phyloP scores from a whole-genome alignment of 2,888 invertebrate species.

The Sicus ferrugineus region DNA sequence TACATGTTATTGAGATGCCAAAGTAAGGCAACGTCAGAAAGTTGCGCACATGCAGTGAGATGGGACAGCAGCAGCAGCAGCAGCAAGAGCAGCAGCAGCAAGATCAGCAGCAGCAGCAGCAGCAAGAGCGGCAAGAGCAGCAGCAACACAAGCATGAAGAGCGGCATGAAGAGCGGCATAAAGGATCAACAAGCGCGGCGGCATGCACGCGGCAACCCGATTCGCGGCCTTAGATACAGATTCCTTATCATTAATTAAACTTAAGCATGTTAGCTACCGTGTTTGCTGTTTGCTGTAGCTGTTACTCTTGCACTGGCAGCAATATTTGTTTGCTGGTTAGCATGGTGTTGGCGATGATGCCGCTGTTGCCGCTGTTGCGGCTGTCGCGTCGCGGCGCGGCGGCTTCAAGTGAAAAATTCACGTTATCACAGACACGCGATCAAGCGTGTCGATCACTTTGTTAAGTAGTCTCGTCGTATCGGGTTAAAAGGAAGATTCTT shows the following conservation, averaged over 20 bases:
- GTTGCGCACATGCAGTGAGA: slow-evolving; percentile 1
- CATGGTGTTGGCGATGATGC: slow-evolving; percentile 32
- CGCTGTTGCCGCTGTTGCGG: slow-evolving; percentile 28
- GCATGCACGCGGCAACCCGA: slow-evolving; percentile 22
- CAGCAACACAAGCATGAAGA: too few relatives aligned
- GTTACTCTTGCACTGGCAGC: neutral
- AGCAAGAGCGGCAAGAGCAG: neutral
- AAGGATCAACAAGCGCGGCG: slow-evolving; percentile 2
- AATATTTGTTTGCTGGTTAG: slow-evolving; percentile 10
- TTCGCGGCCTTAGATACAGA: slow-evolving; percentile 59
- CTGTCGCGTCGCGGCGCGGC: neutral
- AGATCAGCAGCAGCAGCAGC: neutral
- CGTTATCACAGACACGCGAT: slow-evolving; percentile 59
- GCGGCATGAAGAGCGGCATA: neutral
- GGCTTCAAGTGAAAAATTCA: slow-evolving; percentile 43
- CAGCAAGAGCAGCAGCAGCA: slow-evolving; percentile 1
- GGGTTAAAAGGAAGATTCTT: neutral
- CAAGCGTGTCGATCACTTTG: slow-evolving; percentile 47
- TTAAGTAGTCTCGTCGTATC: slow-evolving; percentile 20
- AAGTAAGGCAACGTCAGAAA: slow-evolving; percentile 2
- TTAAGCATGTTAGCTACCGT: slow-evolving; percentile 65
- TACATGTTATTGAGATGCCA: slow-evolving; percentile 59
- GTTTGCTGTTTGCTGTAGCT: slow-evolving; percentile 33
- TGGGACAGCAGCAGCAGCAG: neutral
- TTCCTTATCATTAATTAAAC: slow-evolving; percentile 65